Conservation (phyloP, 2,888 invertebrate genomes). For the Ochropleura leucogaster region DNA sequence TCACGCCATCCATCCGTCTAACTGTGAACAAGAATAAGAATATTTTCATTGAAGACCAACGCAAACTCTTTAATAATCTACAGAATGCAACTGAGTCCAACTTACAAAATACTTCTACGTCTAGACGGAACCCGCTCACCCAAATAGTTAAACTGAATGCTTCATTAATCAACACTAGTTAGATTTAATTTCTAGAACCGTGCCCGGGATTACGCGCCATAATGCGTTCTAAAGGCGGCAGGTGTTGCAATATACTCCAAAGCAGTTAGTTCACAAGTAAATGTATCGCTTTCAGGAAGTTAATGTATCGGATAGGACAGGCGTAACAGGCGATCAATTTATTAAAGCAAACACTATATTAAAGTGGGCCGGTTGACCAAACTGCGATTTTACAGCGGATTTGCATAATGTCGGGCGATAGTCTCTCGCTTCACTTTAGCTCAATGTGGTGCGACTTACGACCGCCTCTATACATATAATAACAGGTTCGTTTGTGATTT, state of each 20-base stretch:
- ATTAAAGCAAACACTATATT: constrained; percentile 71
- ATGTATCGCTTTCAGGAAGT: constrained; percentile 70
- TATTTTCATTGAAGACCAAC: background rate
- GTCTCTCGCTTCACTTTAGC: constrained; percentile 53
- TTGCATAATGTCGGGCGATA: constrained; percentile 62
- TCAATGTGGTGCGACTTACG: constrained; percentile 32
- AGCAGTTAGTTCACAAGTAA: constrained; percentile 56
- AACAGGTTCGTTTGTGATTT: constrained; percentile 58
- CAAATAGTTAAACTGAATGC: constrained; percentile 38
- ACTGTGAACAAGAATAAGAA: background rate
- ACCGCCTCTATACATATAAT: constrained; percentile 31
- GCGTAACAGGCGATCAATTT: constrained; percentile 67
- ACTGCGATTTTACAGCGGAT: constrained; percentile 62
- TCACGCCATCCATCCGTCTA: constrained; percentile 7
- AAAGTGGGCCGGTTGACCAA: constrained; percentile 70
- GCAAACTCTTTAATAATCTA: constrained; percentile 28
- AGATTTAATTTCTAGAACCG: constrained; percentile 45
- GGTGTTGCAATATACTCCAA: constrained; percentile 53
- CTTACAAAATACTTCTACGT: constrained; percentile 47
- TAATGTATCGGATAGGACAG: constrained; percentile 70
- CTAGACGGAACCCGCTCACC: constrained; percentile 46
- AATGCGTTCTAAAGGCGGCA: constrained; percentile 56
- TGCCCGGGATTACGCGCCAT: constrained; percentile 43
- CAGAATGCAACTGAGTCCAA: constrained; percentile 24
- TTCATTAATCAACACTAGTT: constrained; percentile 58